Conservation (phyloP, 2,113 vertebrate genomes). For the Dasyornis broadbenti region DNA sequence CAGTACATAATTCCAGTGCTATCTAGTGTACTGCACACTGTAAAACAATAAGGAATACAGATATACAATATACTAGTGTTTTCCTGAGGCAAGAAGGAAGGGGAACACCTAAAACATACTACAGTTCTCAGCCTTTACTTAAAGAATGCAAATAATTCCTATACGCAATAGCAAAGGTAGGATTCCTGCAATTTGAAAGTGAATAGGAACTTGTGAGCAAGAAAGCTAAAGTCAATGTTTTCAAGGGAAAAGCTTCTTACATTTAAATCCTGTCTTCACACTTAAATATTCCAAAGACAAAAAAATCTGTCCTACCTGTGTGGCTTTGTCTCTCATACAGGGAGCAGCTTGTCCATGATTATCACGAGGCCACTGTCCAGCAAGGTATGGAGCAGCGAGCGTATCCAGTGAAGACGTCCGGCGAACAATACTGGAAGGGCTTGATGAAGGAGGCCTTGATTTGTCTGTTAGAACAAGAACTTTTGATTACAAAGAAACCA, state of each 20-base stretch:
- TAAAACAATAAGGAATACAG: neutral
- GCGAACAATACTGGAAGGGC: conserved; percentile 81
- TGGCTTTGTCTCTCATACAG: conserved; percentile 97
- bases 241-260: neutral
- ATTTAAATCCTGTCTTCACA: neutral
- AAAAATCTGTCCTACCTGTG: conserved; percentile 81
- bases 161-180: neutral
- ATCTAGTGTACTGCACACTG: neutral
- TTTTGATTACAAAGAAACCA: neutral
- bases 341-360: conserved; percentile 83
- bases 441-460: conserved; percentile 70
- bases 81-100: neutral
- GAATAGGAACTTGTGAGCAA: neutral
- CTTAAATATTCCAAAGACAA: neutral
- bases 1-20: neutral
- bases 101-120: neutral
- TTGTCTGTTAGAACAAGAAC: conserved; percentile 68
- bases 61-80: neutral
- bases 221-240: neutral
- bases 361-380: conserved; percentile 96
- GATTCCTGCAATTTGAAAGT: neutral
- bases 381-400: conserved; percentile 87
- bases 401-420: conserved; percentile 89
- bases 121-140: neutral
- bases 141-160: neutral